Percentiles rank a stretch among this genome's conserved stretches.
Conservation (phyloP, 2,797 vertebrate genomes). For the Perdix hodgsoniae region DNA sequence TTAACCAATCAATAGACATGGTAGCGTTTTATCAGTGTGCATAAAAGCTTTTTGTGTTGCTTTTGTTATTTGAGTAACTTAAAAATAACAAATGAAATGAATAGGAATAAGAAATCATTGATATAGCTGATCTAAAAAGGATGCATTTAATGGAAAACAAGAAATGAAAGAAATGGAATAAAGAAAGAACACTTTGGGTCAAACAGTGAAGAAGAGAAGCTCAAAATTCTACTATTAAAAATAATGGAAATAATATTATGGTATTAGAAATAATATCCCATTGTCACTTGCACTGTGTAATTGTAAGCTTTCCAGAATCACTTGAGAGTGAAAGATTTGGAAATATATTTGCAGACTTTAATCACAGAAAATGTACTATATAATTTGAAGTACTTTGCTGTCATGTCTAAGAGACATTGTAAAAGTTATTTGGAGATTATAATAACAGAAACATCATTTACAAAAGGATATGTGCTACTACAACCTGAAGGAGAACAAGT, state of each 20-base stretch:
- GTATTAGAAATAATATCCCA: neutral
- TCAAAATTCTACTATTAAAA: neutral
- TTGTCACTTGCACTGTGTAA: neutral
- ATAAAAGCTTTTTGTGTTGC: neutral
- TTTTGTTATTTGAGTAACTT: neutral
- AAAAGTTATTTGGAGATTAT: neutral
- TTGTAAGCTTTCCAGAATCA: neutral
- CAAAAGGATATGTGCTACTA: neutral
- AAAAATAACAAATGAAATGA: neutral
- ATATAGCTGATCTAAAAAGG: neutral
- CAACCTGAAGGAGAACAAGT: too few relatives aligned
- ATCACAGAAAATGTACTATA: neutral
- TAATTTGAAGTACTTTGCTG: neutral
- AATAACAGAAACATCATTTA: neutral
- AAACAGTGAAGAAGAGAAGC: neutral
- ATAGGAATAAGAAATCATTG: neutral
- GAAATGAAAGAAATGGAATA: neutral
- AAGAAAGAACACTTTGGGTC: neutral
- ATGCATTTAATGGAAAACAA: neutral
- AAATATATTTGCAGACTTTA: neutral
- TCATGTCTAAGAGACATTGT: neutral
- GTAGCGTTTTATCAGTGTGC: neutral
- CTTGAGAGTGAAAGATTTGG: neutral
- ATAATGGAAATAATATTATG: neutral
- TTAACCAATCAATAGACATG: neutral